phyloP scores from a whole-genome alignment of 2,888 invertebrate species.

The Perizoma affinitatum region DNA sequence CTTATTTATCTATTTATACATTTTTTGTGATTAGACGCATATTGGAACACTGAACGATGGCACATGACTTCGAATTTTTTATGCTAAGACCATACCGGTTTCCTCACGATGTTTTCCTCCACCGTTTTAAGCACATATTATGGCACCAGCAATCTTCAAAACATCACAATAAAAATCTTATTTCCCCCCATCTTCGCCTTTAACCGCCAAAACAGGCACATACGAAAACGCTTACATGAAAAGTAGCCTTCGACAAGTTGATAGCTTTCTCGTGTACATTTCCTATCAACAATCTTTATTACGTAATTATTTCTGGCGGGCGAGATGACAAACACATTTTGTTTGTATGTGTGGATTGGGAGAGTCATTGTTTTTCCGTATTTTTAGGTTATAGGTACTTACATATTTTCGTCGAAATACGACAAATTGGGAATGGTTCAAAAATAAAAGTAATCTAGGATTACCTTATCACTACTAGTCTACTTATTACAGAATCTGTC shows the following conservation, averaged over 20 bases:
- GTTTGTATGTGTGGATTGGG: conserved; percentile 21
- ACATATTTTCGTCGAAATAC: not conserved
- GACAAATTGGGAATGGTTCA: not conserved
- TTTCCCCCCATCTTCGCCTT: not conserved
- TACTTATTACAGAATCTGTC: too few relatives aligned
- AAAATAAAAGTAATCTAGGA: not conserved
- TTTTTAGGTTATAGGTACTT: conserved; percentile 1
- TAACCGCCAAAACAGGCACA: conserved; percentile 19
- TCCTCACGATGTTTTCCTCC: too few relatives aligned
- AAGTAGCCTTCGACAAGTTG: conserved; percentile 39
- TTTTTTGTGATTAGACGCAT: too few relatives aligned
- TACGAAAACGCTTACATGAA: conserved; percentile 29
- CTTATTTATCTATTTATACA: too few relatives aligned
- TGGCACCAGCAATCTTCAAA: not conserved
- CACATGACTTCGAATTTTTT: too few relatives aligned
- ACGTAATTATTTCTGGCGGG: conserved; percentile 50
- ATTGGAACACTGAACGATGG: too few relatives aligned
- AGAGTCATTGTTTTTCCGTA: conserved; percentile 22
- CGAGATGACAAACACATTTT: conserved; percentile 47
- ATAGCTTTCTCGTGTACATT: conserved; percentile 54
- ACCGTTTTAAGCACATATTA: too few relatives aligned
- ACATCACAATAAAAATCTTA: conserved; percentile 2
- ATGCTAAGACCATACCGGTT: too few relatives aligned
- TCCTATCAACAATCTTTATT: conserved; percentile 53
- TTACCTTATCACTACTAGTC: too few relatives aligned